Conservation (phyloP, 2,888 invertebrate genomes). For the Philonicus albiceps region DNA sequence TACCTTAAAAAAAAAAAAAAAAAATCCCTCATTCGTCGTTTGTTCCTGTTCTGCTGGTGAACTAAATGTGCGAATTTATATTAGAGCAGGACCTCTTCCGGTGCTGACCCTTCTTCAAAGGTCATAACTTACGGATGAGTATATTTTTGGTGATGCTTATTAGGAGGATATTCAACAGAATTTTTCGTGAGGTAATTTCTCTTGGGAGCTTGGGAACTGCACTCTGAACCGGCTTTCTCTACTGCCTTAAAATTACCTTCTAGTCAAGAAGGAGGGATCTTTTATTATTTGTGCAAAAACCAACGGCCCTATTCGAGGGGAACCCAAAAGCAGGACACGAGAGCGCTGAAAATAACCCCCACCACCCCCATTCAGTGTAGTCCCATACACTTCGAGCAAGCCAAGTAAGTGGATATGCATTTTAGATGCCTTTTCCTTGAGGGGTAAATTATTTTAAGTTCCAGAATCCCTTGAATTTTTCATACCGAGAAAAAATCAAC, state of each 20-base stretch:
- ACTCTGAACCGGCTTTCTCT: not conserved
- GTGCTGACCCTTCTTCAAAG: not conserved
- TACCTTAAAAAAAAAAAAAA: not conserved
- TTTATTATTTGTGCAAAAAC: constrained; percentile 22
- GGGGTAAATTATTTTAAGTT: constrained; percentile 36
- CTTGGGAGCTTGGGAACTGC: not conserved
- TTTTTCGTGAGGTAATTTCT: not conserved
- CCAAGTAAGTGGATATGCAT: constrained; percentile 23
- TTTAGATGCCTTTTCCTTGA: constrained; percentile 33
- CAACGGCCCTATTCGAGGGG: not conserved
- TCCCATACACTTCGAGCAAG: not conserved
- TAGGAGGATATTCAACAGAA: not conserved
- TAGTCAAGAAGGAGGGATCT: not conserved
- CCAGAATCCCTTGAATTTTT: constrained; percentile 23
- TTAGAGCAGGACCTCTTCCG: not conserved
- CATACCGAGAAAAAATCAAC: constrained; percentile 5
- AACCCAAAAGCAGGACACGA: not conserved
- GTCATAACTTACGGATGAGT: not conserved
- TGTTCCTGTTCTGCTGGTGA: not conserved
- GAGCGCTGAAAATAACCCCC: not conserved
- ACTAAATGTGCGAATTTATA: not conserved
- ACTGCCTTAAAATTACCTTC: not conserved
- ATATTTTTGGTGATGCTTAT: not conserved
- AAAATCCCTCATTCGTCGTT: not conserved
- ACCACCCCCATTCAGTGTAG: not conserved